Evolutionary conservation across 2,888 invertebrate genomes (phyloP).

Genomic region (Hofmannophila pseudospretella): DNA sequence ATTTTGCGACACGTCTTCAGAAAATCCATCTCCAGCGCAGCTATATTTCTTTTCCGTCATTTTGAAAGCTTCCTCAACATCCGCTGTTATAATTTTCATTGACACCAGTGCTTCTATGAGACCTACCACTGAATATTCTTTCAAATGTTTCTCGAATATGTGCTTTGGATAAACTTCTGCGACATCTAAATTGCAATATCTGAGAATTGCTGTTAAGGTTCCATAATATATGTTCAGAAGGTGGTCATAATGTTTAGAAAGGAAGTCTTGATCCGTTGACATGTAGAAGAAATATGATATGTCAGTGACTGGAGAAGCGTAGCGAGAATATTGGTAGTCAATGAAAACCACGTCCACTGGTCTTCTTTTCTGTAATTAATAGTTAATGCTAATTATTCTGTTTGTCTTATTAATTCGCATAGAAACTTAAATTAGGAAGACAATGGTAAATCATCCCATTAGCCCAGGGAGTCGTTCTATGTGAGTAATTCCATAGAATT

Average conservation of each 20-base stretch:
- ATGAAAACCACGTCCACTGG: constrained; percentile 49
- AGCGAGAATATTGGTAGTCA: constrained; percentile 48
- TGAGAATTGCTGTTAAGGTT: constrained; percentile 47
- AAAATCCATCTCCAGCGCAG: constrained; percentile 26
- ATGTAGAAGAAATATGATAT: constrained; percentile 55
- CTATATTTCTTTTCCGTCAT: constrained; percentile 53
- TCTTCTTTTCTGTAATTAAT: constrained; percentile 40
- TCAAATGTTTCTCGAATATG: constrained; percentile 44
- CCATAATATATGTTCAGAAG: constrained; percentile 49
- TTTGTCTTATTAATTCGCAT: too few species aligned
- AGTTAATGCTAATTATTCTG: constrained; percentile 11
- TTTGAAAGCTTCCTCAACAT: constrained; percentile 46
- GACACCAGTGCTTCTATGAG: constrained; percentile 58
- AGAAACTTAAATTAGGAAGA: too few species aligned
- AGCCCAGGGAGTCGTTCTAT: neutral
- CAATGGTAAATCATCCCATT: too few species aligned
- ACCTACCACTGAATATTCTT: constrained; percentile 48
- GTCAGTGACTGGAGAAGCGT: constrained; percentile 53
- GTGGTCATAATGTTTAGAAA: constrained; percentile 37
- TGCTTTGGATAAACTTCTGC: constrained; percentile 41
- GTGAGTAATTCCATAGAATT: neutral
- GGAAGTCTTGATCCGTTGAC: constrained; percentile 43
- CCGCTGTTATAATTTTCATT: constrained; percentile 60
- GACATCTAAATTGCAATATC: constrained; percentile 44
- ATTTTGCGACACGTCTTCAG: constrained; percentile 29